Percentiles rank a stretch among this genome's conserved stretches.
Evolutionary conservation across 2,797 vertebrate genomes (phyloP).

Genomic region (Hyperoplus immaculatus): DNA sequence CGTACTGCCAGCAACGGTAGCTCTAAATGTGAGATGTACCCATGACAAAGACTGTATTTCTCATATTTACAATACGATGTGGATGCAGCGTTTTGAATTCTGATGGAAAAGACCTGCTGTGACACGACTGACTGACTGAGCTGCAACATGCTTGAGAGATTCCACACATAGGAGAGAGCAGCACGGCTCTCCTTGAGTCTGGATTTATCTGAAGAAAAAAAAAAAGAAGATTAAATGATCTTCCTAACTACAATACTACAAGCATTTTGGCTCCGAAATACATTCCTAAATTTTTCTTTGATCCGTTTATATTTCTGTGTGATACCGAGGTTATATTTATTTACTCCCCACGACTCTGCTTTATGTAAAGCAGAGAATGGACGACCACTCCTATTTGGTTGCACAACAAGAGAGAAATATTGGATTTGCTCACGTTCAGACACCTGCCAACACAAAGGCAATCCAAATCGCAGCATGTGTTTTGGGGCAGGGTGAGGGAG

Average conservation of each 20-base stretch:
- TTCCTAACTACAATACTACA: conserved; percentile 23
- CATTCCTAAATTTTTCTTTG: background rate
- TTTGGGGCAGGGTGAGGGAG: conserved; percentile 58
- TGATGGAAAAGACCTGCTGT: conserved; percentile 34
- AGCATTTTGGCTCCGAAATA: background rate
- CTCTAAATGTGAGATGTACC: background rate
- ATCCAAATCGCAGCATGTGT: conserved; percentile 79
- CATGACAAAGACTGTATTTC: background rate
- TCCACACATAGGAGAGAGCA: conserved; percentile 9
- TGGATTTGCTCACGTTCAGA: conserved; percentile 72
- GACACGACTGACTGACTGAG: conserved; percentile 2
- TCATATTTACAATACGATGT: conserved; percentile 14
- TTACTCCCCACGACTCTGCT: background rate
- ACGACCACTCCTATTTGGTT: conserved; percentile 61
- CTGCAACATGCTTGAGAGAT: conserved; percentile 2
- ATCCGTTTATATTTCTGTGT: conserved; percentile 49
- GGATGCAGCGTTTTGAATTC: background rate
- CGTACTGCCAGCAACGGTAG: background rate
- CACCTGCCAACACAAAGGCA: conserved; percentile 70
- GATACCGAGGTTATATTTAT: conserved; percentile 18
- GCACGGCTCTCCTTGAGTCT: conserved; percentile 6
- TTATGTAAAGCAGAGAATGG: conserved; percentile 59
- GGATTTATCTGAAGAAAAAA: conserved; percentile 15
- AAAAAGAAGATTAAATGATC: conserved; percentile 29
- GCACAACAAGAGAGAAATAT: conserved; percentile 74